Base-by-base conservation (phyloP, 2,888 invertebrate species). In the Mythimna loreyi region DNA sequence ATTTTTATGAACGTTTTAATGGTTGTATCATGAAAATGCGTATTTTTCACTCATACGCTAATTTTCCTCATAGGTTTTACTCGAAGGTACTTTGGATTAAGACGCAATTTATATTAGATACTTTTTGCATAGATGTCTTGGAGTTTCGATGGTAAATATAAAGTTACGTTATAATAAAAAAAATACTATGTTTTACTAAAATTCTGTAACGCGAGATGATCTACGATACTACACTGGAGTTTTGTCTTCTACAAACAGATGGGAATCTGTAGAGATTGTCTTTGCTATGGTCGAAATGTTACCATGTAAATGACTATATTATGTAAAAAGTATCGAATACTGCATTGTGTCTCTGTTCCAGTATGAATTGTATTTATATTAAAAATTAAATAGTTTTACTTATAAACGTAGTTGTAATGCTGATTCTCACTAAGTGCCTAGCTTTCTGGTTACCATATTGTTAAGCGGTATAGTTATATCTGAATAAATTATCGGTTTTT, bases 391-490 rank as follows among this genome's bases (percentile, higher is more conserved):
- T 68, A 70, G 60, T 63, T 61, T 67, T 57, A 64, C 19, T n/a
- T 58, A 53, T 61, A 63, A 58, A 55, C n/a, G 68, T 79, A 83
- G 70, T 61, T 78, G 61, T 78, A 72, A 75, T 66, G 81, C 79
- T 84, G 69, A 76, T 79, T 82, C 78, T 87, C 90, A 92, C 89
- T 85, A 92, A 92, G 92, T 92, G 92, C 92, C 92, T 92, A 85
- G 89, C 86, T 87, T 86, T 60, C 70, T 79, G 64, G 85, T 85
- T 85, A 88, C 75, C 83, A 76, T 76, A 74, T 67, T 67, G 21
- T 78, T 75, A 78, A 77, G 74, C 47, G 25, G 52, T 70, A 40
- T 69, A 60, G 11, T 66, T 63, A 55, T 56, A 60, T 13, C 16
- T 40, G 0, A 2, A 8, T 52, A 50, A 62, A 70, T 53, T 45